Percentiles rank a stretch among this genome's conserved stretches.
Conservation (phyloP, 2,797 vertebrate species). For the Pseudopleuronectes americanus region DNA sequence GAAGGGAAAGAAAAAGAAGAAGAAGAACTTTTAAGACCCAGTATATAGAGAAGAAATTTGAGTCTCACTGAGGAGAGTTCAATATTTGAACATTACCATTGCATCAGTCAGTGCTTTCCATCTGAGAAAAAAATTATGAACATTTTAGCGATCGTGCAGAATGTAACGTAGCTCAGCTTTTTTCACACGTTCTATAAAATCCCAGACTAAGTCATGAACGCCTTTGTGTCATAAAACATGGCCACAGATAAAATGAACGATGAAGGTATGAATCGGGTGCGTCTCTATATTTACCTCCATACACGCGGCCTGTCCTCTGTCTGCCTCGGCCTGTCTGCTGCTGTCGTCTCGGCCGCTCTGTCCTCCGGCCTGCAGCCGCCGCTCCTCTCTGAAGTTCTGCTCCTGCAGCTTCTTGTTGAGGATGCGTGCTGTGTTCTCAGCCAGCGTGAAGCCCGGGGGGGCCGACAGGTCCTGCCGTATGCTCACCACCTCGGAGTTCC, state of each 20-base stretch:
- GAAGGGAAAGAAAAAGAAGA: constrained; percentile 26
- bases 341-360: constrained; percentile 73
- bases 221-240: constrained; percentile 63
- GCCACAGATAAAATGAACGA: constrained; percentile 64
- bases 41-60: constrained; percentile 38
- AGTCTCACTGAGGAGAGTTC: constrained; percentile 51
- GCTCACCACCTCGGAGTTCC: constrained; percentile 86
- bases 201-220: constrained; percentile 36
- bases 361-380: constrained; percentile 80
- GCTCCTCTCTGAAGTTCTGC: constrained; percentile 92
- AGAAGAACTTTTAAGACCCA: neutral
- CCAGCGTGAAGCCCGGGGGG: constrained; percentile 92
- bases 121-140: constrained; percentile 74
- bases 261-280: constrained; percentile 60
- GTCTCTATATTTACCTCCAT: constrained; percentile 92
- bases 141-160: constrained; percentile 57
- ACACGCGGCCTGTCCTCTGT: constrained; percentile 87
- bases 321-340: constrained; percentile 73
- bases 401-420: constrained; percentile 96
- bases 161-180: constrained; percentile 7
- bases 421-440: constrained; percentile 93
- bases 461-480: constrained; percentile 93
- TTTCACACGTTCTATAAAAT: constrained; percentile 20
- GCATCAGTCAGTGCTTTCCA: constrained; percentile 77
- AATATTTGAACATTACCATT: constrained; percentile 76